These are phyloP conservation scores for Dryococelus australis DNA, from an alignment of 2,888 invertebrate species.

Conservation along the genomic window DNA sequence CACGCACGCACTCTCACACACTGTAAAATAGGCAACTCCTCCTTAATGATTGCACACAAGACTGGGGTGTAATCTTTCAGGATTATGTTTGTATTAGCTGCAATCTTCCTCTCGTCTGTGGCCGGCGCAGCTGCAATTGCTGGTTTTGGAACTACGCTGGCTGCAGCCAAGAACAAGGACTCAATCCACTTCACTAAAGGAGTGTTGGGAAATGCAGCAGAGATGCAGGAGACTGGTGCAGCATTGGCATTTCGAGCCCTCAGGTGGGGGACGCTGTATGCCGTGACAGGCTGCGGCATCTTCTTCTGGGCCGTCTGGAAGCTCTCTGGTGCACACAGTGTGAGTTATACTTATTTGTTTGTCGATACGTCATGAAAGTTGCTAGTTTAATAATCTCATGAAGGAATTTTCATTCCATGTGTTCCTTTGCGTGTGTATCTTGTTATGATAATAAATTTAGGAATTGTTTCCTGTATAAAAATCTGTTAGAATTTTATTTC, in stretches of 20 bases:
- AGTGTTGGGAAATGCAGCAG: slow-evolving; percentile 64
- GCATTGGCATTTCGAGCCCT: slow-evolving; percentile 82
- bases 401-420: too few relatives aligned
- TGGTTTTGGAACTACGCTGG: slow-evolving; percentile 82
- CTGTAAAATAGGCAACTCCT: too few relatives aligned
- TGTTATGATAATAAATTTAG: too few relatives aligned
- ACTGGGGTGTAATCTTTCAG: not conserved
- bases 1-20: too few relatives aligned
- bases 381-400: too few relatives aligned
- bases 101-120: slow-evolving; percentile 71
- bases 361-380: too few relatives aligned
- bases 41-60: too few relatives aligned
- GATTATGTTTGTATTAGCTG: slow-evolving; percentile 34
- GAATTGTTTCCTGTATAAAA: too few relatives aligned
- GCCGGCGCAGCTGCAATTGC: slow-evolving; percentile 80
- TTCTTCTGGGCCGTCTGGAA: slow-evolving; percentile 89
- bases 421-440: too few relatives aligned
- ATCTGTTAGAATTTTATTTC: too few relatives aligned
- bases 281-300: slow-evolving; percentile 82
- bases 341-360: slow-evolving; percentile 59
- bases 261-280: slow-evolving; percentile 87
- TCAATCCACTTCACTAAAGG: slow-evolving; percentile 80
- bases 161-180: slow-evolving; percentile 80
- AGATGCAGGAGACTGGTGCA: slow-evolving; percentile 78
- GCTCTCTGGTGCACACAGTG: slow-evolving; percentile 83